Base-by-base conservation (phyloP, 2,113 vertebrate species). In the Orycteropus afer region DNA sequence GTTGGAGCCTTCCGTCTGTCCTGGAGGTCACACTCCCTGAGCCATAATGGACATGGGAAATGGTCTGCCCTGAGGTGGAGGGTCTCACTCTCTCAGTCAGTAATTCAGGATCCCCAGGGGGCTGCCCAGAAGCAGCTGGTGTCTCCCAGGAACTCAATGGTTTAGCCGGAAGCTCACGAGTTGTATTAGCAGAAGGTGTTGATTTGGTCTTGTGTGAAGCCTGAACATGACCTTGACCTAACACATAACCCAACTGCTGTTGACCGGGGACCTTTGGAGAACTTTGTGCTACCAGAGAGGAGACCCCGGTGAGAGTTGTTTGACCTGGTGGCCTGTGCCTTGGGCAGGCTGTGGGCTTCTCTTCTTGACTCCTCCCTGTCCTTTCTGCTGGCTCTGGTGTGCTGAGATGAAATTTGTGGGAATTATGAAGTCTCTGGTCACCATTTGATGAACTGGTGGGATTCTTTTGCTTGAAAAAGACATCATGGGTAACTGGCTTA, bases 391-490 rank as follows among this genome's bases (percentile, higher is more conserved):
- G 86, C 15, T 81, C 63, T 49, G 76, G 45, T 20, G 49, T 32
- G 20, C 18, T 45, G 0, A 47, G 76, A 57, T 92, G 93, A 89
- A 51, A 83, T 86, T 23, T 73, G 27, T 47, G 49, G 76, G 91
- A 53, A 67, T 74, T 42, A 4, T 57, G 92, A 69, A 65, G 85
- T 86, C 88, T 94, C 59, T 57, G 80, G 61, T 74, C 86, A 82
- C 22, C 2, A 45, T 32, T 7, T 42, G 34, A 67, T 37, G 94
- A 94, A 93, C n/a, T 81, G 34, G 3, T 49, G 49, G 81, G 84
- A 74, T 95, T 92, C 93, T 94, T 95, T 40, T 93, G 95, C 40
- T 86, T 95, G 85, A 82, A 78, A 63, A 47, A 1, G 7, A 63
- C 74, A 65, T 67, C 61, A 37, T 83, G 90, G 90, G 27, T 90